phyloP scores from a whole-genome alignment of 2,797 vertebrate genomes.

The Gadopsis marmoratus region DNA sequence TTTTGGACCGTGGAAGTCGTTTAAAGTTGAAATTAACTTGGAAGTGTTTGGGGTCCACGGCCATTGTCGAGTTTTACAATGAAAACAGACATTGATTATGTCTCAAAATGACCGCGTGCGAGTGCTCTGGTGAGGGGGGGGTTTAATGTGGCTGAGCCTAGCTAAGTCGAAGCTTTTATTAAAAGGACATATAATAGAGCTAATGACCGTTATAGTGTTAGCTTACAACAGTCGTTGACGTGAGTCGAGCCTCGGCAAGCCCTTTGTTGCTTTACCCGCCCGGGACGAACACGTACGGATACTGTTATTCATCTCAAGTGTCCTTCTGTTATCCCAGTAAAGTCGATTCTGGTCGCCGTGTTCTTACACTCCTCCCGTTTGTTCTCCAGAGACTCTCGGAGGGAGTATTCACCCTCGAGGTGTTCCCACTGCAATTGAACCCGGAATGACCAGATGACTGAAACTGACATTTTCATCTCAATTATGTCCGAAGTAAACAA shows the following conservation, averaged over 20 bases:
- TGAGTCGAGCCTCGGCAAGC: slow-evolving; percentile 30
- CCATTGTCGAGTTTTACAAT: slow-evolving; percentile 6
- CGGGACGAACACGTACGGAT: slow-evolving; percentile 17
- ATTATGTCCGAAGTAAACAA: not conserved
- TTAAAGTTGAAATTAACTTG: slow-evolving; percentile 24
- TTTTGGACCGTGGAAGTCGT: not conserved
- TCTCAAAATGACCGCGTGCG: not conserved
- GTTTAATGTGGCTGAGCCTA: not conserved
- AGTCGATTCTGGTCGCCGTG: slow-evolving; percentile 26
- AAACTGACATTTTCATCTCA: not conserved
- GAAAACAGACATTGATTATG: not conserved
- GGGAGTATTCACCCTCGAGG: slow-evolving; percentile 13
- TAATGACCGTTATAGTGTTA: not conserved
- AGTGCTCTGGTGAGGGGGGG: fast-evolving
- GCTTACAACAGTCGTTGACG: not conserved
- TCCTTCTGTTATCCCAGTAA: not conserved
- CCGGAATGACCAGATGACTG: not conserved
- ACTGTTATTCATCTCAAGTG: slow-evolving; percentile 17
- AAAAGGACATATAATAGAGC: not conserved
- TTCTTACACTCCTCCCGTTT: slow-evolving; percentile 25
- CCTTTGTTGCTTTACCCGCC: slow-evolving; percentile 68
- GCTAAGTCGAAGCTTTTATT: not conserved
- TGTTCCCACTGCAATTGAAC: not conserved
- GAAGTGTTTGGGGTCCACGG: not conserved
- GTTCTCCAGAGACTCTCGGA: slow-evolving; percentile 7